Conservation (phyloP, 2,113 vertebrate genomes). For the Rhinoderma darwinii region DNA sequence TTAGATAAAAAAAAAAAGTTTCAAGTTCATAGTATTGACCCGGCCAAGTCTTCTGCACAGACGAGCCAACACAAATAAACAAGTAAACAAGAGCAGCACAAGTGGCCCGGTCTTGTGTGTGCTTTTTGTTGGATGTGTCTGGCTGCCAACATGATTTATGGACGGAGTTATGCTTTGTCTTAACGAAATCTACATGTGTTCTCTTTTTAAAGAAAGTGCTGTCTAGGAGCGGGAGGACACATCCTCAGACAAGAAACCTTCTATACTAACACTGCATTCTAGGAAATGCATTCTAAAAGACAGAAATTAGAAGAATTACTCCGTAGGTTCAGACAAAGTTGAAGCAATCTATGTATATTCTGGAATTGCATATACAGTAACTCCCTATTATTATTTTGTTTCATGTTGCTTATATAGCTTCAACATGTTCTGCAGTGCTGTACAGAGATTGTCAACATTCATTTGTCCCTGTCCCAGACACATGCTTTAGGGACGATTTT, state of each 20-base stretch:
- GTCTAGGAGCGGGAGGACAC: not conserved
- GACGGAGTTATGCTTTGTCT: not conserved
- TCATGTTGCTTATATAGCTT: not conserved
- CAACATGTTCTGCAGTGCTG: not conserved
- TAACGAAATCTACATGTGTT: not conserved
- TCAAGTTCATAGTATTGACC: conserved; percentile 33
- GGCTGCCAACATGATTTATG: conserved; percentile 40
- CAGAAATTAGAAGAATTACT: not conserved
- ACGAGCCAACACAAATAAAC: not conserved
- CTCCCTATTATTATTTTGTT: not conserved
- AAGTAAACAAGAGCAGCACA: conserved; percentile 20
- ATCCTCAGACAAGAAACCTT: not conserved
- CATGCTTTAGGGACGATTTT: too few species aligned
- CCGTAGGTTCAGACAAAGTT: not conserved
- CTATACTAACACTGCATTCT: not conserved
- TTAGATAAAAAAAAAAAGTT: not conserved
- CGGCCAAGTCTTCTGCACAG: conserved; percentile 47
- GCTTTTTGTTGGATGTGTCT: conserved; percentile 20
- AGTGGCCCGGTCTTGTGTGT: not conserved
- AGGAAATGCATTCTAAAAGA: not conserved
- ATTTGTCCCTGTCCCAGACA: not conserved
- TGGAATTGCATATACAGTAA: not conserved
- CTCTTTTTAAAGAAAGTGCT: not conserved
- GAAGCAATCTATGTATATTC: not conserved
- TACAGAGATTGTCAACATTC: not conserved